These are phyloP conservation scores for Thinocorus orbignyianus DNA, from an alignment of 2,113 vertebrate species.

Conservation along the genomic window DNA sequence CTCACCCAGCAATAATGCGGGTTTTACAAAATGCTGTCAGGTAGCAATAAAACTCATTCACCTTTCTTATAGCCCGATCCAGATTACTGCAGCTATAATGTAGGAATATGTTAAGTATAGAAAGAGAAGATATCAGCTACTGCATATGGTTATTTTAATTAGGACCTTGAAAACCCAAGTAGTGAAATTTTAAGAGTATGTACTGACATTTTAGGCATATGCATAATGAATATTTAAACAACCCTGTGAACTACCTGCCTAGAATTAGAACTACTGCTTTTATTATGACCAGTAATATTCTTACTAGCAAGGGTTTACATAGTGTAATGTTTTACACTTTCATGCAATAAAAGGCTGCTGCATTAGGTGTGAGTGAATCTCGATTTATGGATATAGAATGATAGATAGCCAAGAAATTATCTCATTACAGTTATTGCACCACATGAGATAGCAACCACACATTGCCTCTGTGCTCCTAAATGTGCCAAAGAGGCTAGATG, in stretches of 20 bases:
- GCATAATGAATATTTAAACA: constrained; percentile 57
- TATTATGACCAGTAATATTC: not conserved
- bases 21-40: not conserved
- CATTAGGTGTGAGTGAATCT: not conserved
- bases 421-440: not conserved
- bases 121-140: not conserved
- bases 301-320: not conserved
- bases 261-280: constrained; percentile 22
- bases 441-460: not conserved
- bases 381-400: not conserved
- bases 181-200: constrained; percentile 19
- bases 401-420: not conserved
- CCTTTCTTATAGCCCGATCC: not conserved
- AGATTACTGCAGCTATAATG: not conserved
- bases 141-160: constrained; percentile 19
- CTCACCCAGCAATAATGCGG: not conserved
- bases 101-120: not conserved
- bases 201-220: constrained; percentile 21
- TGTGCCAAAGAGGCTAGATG: not conserved
- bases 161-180: not conserved
- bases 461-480: not conserved
- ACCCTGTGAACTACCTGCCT: not conserved
- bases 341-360: not conserved
- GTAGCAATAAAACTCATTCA: not conserved
- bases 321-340: not conserved